Percentiles rank a stretch among this genome's conserved stretches.
Conservation (phyloP, 2,113 vertebrate species). For the Neodontobutis hainanensis region DNA sequence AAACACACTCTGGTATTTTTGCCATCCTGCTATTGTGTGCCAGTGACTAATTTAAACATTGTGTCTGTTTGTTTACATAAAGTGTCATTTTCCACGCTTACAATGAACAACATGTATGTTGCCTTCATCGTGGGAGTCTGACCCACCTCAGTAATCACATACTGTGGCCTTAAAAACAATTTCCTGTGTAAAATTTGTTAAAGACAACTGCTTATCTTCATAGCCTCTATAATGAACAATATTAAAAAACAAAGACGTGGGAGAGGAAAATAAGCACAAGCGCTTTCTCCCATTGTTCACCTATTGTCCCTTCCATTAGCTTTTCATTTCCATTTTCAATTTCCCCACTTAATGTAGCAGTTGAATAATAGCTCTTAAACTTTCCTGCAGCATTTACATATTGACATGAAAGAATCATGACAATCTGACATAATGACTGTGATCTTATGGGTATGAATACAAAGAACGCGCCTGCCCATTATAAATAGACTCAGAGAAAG, state of each 20-base stretch:
- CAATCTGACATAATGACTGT: slow-evolving; percentile 50
- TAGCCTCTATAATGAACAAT: slow-evolving; percentile 1
- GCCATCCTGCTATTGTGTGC: slow-evolving; percentile 24
- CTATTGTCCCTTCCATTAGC: slow-evolving; percentile 25
- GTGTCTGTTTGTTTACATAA: slow-evolving; percentile 16
- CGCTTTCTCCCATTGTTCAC: slow-evolving; percentile 26
- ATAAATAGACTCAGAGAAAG: slow-evolving; percentile 76
- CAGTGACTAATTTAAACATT: slow-evolving; percentile 21
- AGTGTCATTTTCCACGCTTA: slow-evolving; percentile 2
- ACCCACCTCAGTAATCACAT: not conserved
- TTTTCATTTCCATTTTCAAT: slow-evolving; percentile 38
- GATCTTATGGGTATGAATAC: slow-evolving; percentile 55
- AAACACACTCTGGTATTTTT: slow-evolving; percentile 31
- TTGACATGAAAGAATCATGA: slow-evolving; percentile 36
- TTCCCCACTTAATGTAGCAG: slow-evolving; percentile 32
- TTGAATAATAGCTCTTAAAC: slow-evolving; percentile 41
- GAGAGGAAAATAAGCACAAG: slow-evolving; percentile 3
- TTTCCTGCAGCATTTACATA: slow-evolving; percentile 39
- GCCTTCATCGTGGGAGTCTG: not conserved
- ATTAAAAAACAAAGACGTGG: slow-evolving; percentile 20
- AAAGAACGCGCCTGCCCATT: slow-evolving; percentile 67
- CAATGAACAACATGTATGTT: slow-evolving; percentile 5
- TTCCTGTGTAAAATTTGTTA: not conserved
- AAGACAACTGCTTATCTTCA: not conserved
- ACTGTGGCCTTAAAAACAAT: not conserved